Percentiles rank a stretch among this genome's conserved stretches.
Conservation (phyloP, 2,797 vertebrate genomes). For the Sebastes matsubarae region DNA sequence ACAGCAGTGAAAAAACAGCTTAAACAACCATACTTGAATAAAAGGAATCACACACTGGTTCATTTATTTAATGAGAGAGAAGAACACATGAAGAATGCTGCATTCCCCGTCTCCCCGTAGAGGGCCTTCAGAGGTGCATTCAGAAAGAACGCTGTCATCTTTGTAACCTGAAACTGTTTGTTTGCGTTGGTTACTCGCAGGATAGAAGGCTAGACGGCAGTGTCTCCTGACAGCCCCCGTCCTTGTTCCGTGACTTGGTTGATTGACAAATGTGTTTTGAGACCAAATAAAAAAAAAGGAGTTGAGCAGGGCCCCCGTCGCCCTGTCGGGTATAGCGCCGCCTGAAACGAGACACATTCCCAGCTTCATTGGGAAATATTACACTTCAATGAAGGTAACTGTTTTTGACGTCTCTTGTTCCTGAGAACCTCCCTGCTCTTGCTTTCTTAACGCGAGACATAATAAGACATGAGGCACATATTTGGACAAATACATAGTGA, state of each 20-base stretch:
- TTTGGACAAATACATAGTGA: not conserved
- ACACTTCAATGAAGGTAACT: slow-evolving; percentile 31
- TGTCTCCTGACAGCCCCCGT: slow-evolving; percentile 37
- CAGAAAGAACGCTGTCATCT: slow-evolving; percentile 30
- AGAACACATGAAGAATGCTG: slow-evolving; percentile 36
- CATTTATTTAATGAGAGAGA: slow-evolving; percentile 53
- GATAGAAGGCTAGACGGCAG: not conserved
- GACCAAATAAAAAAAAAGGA: slow-evolving; percentile 55
- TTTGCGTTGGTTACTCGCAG: slow-evolving; percentile 34
- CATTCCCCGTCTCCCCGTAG: slow-evolving; percentile 4
- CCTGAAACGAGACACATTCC: slow-evolving; percentile 15
- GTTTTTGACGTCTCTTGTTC: slow-evolving; percentile 38
- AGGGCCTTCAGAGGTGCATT: slow-evolving; percentile 5
- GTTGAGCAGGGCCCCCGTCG: not conserved
- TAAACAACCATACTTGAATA: slow-evolving; percentile 2
- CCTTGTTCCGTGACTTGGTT: slow-evolving; percentile 22
- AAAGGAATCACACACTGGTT: not conserved
- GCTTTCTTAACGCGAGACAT: slow-evolving; percentile 8
- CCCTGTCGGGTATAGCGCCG: not conserved
- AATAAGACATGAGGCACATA: slow-evolving; percentile 6
- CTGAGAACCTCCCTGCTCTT: not conserved
- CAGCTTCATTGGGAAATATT: slow-evolving; percentile 33
- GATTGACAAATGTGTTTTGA: slow-evolving; percentile 72
- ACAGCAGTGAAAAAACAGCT: not conserved
- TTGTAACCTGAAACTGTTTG: slow-evolving; percentile 43